These are phyloP conservation scores for Amphibalanus amphitrite DNA, from an alignment of 1,140 invertebrate genomes.

Conservation along the genomic window DNA sequence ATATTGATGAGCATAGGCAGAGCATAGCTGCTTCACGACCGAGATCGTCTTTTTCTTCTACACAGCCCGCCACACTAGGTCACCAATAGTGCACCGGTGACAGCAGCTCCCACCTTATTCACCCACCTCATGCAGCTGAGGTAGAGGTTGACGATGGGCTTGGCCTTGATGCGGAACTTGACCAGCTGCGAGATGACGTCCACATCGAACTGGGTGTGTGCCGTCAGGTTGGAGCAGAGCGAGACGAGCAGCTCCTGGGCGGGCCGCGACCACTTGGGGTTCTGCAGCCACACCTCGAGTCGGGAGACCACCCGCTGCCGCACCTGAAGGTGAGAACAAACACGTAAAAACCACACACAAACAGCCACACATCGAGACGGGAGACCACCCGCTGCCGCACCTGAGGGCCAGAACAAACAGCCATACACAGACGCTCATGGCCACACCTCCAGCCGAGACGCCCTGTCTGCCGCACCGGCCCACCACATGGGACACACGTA, in stretches of 20 bases:
- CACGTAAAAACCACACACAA: too few species aligned
- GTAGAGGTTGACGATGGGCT: conserved; percentile 76
- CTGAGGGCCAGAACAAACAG: too few species aligned
- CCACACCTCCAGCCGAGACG: conserved; percentile 76
- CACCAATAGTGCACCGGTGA: too few species aligned
- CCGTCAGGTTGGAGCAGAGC: conserved; percentile 72
- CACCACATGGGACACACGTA: background rate
- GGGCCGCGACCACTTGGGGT: conserved; percentile 75
- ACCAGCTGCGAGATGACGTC: conserved; percentile 79
- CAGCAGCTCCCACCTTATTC: too few species aligned
- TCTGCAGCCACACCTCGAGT: conserved; percentile 86
- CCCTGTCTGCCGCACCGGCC: conserved; percentile 48
- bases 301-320: conserved; percentile 59
- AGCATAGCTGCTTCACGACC: too few species aligned
- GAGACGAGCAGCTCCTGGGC: conserved; percentile 87
- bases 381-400: conserved; percentile 62
- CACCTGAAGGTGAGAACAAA: conserved; percentile 35
- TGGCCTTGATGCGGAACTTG: conserved; percentile 82
- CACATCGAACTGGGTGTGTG: conserved; percentile 57
- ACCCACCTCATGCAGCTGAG: conserved; percentile 50
- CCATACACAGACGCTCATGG: too few species aligned
- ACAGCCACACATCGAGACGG: conserved; percentile 77
- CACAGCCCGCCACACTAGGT: too few species aligned
- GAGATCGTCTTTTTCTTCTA: too few species aligned
- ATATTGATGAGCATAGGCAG: too few species aligned